A percentile compares a stretch with the other conserved stretches of the same genome.
Evolutionary conservation across 2,113 vertebrate species (phyloP).

Genomic region (Prionailurus viverrinus): DNA sequence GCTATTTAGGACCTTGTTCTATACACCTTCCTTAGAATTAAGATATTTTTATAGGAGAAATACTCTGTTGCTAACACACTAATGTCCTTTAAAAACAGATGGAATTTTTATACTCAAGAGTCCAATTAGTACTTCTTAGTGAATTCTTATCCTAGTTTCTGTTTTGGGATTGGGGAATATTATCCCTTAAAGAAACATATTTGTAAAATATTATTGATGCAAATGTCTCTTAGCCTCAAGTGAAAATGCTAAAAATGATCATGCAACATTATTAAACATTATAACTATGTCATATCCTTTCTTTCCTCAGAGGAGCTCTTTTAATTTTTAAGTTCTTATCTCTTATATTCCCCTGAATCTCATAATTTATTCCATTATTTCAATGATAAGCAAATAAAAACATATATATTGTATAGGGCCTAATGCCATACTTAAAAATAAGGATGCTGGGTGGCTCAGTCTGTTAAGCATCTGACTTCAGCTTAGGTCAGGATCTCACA

Average conservation of each 20-base stretch:
- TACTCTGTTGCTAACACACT: slow-evolving; percentile 76
- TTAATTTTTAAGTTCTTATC: slow-evolving; percentile 18
- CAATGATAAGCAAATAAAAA: slow-evolving; percentile 14
- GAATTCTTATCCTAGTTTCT: slow-evolving; percentile 66
- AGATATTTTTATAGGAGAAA: slow-evolving; percentile 70
- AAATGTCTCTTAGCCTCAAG: slow-evolving; percentile 74
- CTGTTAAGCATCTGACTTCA: no score
- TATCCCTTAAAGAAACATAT: slow-evolving; percentile 80
- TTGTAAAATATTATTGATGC: slow-evolving; percentile 80
- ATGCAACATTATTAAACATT: slow-evolving; percentile 72
- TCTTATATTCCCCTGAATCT: slow-evolving; percentile 9
- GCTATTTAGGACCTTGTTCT: slow-evolving; percentile 12
- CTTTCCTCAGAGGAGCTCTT: slow-evolving; percentile 26
- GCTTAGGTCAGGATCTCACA: no score
- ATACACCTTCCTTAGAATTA: slow-evolving; percentile 70
- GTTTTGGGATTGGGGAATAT: slow-evolving; percentile 60
- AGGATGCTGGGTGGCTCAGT: no score
- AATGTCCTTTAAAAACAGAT: slow-evolving; percentile 84
- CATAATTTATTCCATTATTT: slow-evolving; percentile 37
- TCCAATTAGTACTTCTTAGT: slow-evolving; percentile 84
- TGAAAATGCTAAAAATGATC: slow-evolving; percentile 70
- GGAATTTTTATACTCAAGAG: slow-evolving; percentile 81
- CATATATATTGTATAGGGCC: not conserved
- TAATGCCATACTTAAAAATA: not conserved
- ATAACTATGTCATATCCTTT: not conserved